Conservation (phyloP, 2,888 invertebrate genomes). For the Heliconius erato region DNA sequence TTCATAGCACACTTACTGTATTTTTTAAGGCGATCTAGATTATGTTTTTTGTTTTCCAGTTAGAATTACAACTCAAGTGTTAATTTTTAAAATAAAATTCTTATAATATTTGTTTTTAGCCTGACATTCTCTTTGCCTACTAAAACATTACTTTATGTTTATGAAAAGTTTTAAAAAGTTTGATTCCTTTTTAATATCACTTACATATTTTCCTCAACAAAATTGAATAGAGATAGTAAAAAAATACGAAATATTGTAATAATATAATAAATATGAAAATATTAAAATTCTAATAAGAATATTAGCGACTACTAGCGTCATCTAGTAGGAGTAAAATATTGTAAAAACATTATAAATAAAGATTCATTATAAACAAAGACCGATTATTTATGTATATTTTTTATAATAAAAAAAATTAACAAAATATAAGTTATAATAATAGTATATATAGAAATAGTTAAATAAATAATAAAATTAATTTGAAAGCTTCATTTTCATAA, state of each 20-base stretch:
- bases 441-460: no score
- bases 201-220: neutral
- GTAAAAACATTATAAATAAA: neutral
- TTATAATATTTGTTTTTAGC: no score
- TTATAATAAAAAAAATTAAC: neutral
- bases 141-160: no score
- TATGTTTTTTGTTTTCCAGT: no score
- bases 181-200: no score
- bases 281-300: conserved; percentile 44
- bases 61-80: no score
- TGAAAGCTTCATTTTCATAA: neutral
- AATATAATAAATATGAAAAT: neutral
- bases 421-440: neutral
- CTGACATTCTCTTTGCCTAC: neutral
- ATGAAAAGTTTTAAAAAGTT: no score
- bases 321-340: neutral
- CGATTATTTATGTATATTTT: neutral
- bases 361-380: accelerated
- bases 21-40: no score
- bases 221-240: neutral
- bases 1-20: no score
- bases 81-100: no score
- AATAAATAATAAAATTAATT: neutral
- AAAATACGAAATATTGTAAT: no score
- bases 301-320: conserved; percentile 40